Evolutionary conservation across 1,140 invertebrate species (phyloP).

Genomic region (Helicorthomorpha holstii): DNA sequence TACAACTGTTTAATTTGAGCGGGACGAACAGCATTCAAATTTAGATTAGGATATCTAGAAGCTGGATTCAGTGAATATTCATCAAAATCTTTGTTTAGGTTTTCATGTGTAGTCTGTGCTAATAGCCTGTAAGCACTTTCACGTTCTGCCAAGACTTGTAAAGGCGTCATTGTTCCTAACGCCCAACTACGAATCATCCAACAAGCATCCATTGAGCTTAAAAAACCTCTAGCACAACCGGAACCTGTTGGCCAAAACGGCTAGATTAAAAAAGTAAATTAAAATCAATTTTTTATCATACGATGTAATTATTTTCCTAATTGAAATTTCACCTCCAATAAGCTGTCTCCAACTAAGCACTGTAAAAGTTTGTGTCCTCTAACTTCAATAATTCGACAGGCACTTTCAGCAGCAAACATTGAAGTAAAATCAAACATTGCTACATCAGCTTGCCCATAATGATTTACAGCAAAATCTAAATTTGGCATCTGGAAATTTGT

Average conservation of each 20-base stretch:
- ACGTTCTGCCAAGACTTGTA: slow-evolving; percentile 67
- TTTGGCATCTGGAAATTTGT: slow-evolving; percentile 78
- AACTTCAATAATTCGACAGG: slow-evolving; percentile 59
- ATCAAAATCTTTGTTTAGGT: slow-evolving; percentile 68
- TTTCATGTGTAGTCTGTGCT: slow-evolving; percentile 91
- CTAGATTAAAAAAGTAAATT: slow-evolving; percentile 27
- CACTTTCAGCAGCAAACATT: slow-evolving; percentile 94
- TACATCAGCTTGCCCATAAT: slow-evolving; percentile 92
- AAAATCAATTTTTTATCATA: too few species aligned
- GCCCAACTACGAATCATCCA: slow-evolving; percentile 86
- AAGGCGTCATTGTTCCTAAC: slow-evolving; percentile 29
- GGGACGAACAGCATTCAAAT: slow-evolving; percentile 37
- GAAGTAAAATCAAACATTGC: slow-evolving; percentile 99
- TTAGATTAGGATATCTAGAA: slow-evolving; percentile 33
- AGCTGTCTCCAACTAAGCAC: slow-evolving; percentile 84
- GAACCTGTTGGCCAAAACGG: slow-evolving; percentile 98
- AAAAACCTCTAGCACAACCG: slow-evolving; percentile 89
- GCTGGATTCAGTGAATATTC: slow-evolving; percentile 26
- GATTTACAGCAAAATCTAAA: slow-evolving; percentile 92
- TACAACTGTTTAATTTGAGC: slow-evolving; percentile 37
- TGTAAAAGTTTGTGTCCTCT: slow-evolving; percentile 62
- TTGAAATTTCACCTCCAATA: slow-evolving; percentile 53
- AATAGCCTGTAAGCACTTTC: slow-evolving; percentile 81
- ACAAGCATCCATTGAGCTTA: slow-evolving; percentile 86
- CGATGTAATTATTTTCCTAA: too few species aligned